Evolutionary conservation across 2,888 invertebrate genomes (phyloP).

Genomic region (Drosophila tripunctata): DNA sequence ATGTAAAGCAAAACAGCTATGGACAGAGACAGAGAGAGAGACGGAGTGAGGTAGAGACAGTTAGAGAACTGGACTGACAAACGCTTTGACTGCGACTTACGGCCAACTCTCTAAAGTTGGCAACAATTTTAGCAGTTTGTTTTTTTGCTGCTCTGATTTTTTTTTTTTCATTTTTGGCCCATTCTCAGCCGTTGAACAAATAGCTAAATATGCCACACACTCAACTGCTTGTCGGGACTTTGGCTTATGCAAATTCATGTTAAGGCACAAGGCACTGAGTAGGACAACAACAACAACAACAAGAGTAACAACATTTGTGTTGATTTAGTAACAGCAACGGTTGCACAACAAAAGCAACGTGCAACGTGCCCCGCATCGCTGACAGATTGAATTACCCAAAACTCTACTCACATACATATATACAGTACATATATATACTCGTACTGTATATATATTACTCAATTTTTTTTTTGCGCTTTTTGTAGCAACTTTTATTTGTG

Average conservation of each 20-base stretch:
- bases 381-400: slow-evolving; percentile 70
- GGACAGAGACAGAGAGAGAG: not conserved
- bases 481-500: slow-evolving; percentile 41
- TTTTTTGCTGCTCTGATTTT: not conserved
- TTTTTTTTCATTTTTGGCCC: slow-evolving; percentile 4
- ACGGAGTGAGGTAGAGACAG: slow-evolving; percentile 27
- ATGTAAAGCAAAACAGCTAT: not conserved
- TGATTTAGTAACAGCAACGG: slow-evolving; percentile 72
- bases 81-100: slow-evolving; percentile 27
- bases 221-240: slow-evolving; percentile 20
- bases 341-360: slow-evolving; percentile 31
- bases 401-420: slow-evolving; percentile 10
- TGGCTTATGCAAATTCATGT: slow-evolving; percentile 52
- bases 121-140: slow-evolving; percentile 33
- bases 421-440: not conserved
- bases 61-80: slow-evolving; percentile 11
- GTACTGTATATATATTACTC: not conserved
- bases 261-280: slow-evolving; percentile 36
- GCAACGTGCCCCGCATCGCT: slow-evolving; percentile 54
- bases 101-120: slow-evolving; percentile 29
- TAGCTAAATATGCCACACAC: slow-evolving; percentile 55
- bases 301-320: slow-evolving; percentile 38
- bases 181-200: slow-evolving; percentile 44
- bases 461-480: slow-evolving; percentile 17
- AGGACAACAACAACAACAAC: slow-evolving; percentile 11